Base-by-base conservation (phyloP, 92 coral and sea anemone species). In the Parazoanthus swiftii region DNA sequence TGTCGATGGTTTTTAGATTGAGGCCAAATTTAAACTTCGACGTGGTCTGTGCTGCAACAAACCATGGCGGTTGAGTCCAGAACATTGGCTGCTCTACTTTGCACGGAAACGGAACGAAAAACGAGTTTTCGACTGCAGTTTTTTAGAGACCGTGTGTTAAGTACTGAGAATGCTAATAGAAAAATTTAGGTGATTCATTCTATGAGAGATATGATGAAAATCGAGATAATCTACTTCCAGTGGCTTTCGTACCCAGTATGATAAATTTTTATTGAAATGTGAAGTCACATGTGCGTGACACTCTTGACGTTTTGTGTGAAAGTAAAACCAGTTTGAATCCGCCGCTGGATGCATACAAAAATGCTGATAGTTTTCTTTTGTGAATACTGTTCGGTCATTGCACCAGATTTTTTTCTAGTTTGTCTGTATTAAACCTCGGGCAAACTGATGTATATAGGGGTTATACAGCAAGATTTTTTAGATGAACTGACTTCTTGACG, bases 1-100 rank as follows among this genome's bases (percentile, higher is more conserved):
- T 71, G 75, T 71, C 75, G 37, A 71, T 71, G 75, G 75, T 71
- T 71, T 71, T 71, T 71, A 71, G 75, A 71, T 26, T n/a, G 75
- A 71, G 75, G 75, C 0, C 75, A 71, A 71, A 25, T n/a, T 2
- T 71, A 0, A 71, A 71, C 75, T 71, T 71, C 15, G 38, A 71
- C 75, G 75, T 25, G 5, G 75, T 71, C 75, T 71, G 75, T 71
- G 26, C 75, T 71, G 75, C 75, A 71, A 71, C 75, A 71, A 71
- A 71, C 75, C 75, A 71, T 71, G 75, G 75, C 75, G 37, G 75
- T 71, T 71, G 75, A 71, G 75, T 71, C 75, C 75, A 71, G 75
- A 71, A 71, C 75, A 71, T 8, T 71, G 39, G 75, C 75, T 39
- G 75, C 75, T 71, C 75, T 25, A 2, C 26, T 71, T 39, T 71